Conservation (phyloP, 1,140 invertebrate species). For the Trachymyrmex septentrionalis region DNA sequence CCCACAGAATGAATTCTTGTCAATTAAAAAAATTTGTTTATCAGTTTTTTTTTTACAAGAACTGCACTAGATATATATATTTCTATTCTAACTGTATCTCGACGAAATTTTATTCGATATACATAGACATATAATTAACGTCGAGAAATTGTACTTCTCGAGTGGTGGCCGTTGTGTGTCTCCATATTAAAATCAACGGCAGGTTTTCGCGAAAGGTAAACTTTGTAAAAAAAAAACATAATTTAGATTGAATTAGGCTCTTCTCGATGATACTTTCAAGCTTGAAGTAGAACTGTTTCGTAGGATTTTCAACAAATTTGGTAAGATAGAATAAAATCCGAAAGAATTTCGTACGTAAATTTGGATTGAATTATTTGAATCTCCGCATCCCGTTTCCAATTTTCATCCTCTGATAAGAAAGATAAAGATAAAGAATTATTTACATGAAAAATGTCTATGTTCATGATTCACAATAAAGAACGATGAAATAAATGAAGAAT, state of each 20-base stretch:
- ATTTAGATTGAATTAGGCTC: constrained; percentile 36
- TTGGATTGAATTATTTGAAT: constrained; percentile 15
- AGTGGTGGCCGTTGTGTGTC: not conserved
- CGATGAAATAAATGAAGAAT: not conserved
- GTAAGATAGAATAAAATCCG: constrained; percentile 55
- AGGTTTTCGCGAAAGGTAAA: constrained; percentile 25
- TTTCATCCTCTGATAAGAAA: not conserved
- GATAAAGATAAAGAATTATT: not conserved
- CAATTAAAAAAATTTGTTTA: not conserved
- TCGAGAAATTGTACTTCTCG: constrained; percentile 20
- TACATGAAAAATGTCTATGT: not conserved
- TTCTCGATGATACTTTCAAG: constrained; percentile 52
- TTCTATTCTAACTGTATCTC: constrained; percentile 31
- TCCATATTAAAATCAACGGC: constrained; percentile 20
- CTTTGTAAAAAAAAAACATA: constrained; percentile 38
- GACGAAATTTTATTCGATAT: constrained; percentile 52
- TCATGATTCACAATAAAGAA: not conserved
- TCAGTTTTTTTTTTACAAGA: constrained; percentile 18
- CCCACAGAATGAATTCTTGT: constrained; percentile 4
- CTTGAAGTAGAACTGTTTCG: constrained; percentile 57
- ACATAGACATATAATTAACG: constrained; percentile 40
- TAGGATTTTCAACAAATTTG: constrained; percentile 58
- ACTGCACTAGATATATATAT: constrained; percentile 25
- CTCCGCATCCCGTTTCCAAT: constrained; percentile 34
- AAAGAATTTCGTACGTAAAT: constrained; percentile 49